Evolutionary conservation across 2,113 vertebrate species (phyloP).

Genomic region (Lampris incognitus): DNA sequence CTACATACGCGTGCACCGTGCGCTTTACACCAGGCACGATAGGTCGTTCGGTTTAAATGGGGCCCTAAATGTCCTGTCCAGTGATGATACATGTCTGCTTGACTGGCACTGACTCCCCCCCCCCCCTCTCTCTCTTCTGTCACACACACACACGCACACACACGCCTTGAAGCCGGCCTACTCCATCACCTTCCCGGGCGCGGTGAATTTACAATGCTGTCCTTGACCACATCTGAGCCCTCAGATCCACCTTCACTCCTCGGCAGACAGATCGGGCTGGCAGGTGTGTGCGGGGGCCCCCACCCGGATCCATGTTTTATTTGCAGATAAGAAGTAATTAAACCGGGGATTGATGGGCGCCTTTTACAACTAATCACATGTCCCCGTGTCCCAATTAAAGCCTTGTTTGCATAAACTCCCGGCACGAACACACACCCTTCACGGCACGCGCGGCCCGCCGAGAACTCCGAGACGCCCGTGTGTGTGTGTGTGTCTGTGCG

Average conservation of each 20-base stretch:
- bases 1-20: no score
- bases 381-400: constrained; percentile 72
- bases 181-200: constrained; percentile 73
- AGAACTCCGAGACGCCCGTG: neutral
- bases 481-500: constrained; percentile 29
- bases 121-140: constrained; percentile 25
- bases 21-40: no score
- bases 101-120: constrained; percentile 50
- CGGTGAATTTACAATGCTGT: constrained; percentile 59
- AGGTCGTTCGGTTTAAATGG: no score
- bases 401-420: constrained; percentile 62
- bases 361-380: constrained; percentile 60
- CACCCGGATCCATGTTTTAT: constrained; percentile 42
- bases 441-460: neutral
- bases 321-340: constrained; percentile 59
- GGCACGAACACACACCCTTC: constrained; percentile 33
- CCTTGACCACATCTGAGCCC: constrained; percentile 68
- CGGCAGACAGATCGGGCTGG: constrained; percentile 53
- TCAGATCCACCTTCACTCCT: constrained; percentile 53
- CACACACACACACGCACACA: constrained; percentile 25
- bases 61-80: constrained; percentile 4
- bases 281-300: constrained; percentile 35
- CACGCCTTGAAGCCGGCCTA: constrained; percentile 47
- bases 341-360: constrained; percentile 35
- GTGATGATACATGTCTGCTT: constrained; percentile 44